Evolutionary conservation across 2,797 vertebrate species (phyloP), one percentile per base, ranked within the genome.

Genomic region (Sebastolobus altivelis): DNA sequence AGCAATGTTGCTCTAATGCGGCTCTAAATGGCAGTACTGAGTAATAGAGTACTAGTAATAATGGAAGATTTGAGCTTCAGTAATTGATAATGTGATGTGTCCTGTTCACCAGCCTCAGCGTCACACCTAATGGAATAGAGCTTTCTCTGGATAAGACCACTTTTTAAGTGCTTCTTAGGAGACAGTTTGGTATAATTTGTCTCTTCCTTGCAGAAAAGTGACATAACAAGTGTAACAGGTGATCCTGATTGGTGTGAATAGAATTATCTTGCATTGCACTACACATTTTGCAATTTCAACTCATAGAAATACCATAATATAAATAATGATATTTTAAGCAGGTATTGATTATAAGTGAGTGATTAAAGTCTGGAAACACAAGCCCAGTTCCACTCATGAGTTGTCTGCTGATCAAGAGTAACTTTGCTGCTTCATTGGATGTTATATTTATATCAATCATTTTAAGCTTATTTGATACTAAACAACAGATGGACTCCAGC

Each of bases 1-100:
- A 67, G 79, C 56, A 82, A 58, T 27, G 2, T 35, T 31, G n/a
- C 22, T 38, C 38, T 22, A 9, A 54, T 60, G n/a, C 54, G 14
- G 43, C 27, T 72, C 18, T 33, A 72, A 56, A 63, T n/a, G 0
- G 4, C 8, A n/a, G 11, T 9, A 60, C 33, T 49, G 38, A 14
- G 5, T 20, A 49, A 49, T 16, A 49, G 16, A 49, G 46, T 49
- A 20, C 46, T 20, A 49, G 46, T 49, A 49, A 49, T 49, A 49
- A 49, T 49, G 22, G 6, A 31, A 9, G 2, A 62, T 31, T 49
- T 49, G 16, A 49, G 18, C 46, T 49, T 49, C 46, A 49, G 18
- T 49, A 46, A 46, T 46, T 46, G 43, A 46, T 46, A n/a, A 35
- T 65, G 13, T n/a, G 6, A 66, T 27, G 46, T 49, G 18, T 49